Evolutionary conservation across 2,797 vertebrate genomes (phyloP).

Genomic region (Scolopax rusticola): DNA sequence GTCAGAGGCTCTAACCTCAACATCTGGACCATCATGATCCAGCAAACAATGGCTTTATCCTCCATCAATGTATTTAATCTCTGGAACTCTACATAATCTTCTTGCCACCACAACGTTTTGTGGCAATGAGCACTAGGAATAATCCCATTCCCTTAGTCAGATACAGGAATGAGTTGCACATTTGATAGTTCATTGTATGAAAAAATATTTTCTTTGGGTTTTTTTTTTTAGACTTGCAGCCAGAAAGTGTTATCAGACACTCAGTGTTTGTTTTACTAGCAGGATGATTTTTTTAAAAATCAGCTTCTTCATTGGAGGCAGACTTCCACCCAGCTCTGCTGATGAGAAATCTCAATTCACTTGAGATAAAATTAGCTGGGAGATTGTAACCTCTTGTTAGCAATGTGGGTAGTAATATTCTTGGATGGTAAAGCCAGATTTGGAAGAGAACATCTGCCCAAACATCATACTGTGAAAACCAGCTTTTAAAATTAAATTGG

Average conservation of each 20-base stretch:
- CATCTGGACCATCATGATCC: neutral
- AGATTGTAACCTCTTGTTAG: conserved; percentile 13
- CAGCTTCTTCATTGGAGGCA: neutral
- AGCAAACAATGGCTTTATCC: neutral
- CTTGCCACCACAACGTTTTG: neutral
- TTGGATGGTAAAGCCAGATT: neutral
- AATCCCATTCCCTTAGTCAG: neutral
- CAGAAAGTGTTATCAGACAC: neutral
- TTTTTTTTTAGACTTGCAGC: neutral
- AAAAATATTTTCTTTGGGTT: neutral
- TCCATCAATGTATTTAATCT: neutral
- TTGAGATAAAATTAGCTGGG: conserved; percentile 40
- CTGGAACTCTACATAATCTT: neutral
- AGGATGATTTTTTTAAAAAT: neutral
- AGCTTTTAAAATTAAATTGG: neutral
- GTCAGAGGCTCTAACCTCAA: neutral
- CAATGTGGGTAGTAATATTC: neutral
- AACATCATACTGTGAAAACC: neutral
- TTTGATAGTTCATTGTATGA: neutral
- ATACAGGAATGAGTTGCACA: neutral
- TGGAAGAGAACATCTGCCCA: neutral
- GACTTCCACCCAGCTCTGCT: neutral
- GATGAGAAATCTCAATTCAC: neutral
- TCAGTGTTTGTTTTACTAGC: neutral
- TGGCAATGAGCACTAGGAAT: neutral